phyloP scores from a whole-genome alignment of 2,113 vertebrate genomes.

The Quiscalus mexicanus region DNA sequence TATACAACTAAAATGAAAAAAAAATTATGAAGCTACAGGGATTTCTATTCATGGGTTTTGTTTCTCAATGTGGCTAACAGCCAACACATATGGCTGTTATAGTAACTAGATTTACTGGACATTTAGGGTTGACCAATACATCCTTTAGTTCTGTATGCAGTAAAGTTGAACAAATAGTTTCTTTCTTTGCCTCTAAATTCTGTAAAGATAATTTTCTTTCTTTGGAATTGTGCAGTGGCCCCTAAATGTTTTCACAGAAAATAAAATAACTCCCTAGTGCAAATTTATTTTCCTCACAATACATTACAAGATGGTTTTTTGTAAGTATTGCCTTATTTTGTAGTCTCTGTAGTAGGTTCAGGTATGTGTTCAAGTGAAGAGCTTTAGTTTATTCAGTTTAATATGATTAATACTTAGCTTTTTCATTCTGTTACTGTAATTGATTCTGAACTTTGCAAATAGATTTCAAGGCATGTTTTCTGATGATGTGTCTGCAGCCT shows the following conservation, averaged over 20 bases:
- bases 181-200: not conserved
- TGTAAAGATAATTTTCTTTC: not conserved
- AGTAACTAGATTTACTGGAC: not conserved
- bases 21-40: not conserved
- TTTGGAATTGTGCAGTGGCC: not conserved
- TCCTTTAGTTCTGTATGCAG: not conserved
- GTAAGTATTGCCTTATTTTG: not conserved
- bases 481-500: not conserved
- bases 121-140: not conserved
- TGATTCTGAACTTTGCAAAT: not conserved
- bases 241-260: not conserved
- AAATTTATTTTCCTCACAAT: not conserved
- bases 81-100: not conserved
- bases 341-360: not conserved
- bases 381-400: not conserved
- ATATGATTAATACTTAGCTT: not conserved
- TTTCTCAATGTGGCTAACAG: not conserved
- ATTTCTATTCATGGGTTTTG: not conserved
- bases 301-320: not conserved
- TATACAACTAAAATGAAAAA: not conserved
- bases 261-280: not conserved
- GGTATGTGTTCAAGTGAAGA: not conserved
- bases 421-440: not conserved
- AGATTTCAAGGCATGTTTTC: not conserved
- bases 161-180: not conserved